Evolutionary conservation across 2,797 vertebrate species (phyloP), one percentile per base, ranked within the genome.

Genomic region (Microtus californicus): DNA sequence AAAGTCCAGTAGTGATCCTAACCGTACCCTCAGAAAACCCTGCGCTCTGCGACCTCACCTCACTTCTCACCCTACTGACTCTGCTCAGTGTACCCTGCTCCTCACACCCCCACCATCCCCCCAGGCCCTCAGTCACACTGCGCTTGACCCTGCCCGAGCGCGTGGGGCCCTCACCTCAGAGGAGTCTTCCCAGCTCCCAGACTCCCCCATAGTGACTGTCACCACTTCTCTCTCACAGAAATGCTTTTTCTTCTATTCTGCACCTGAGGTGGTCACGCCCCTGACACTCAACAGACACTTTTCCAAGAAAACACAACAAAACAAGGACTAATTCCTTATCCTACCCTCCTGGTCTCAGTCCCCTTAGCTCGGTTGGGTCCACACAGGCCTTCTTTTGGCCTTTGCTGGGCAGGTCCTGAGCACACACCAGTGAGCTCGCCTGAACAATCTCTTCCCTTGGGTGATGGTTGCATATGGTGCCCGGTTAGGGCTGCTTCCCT

Each of bases 171-270:
- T 80, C 45, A 56, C 34, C 78, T 65, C 73, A 61, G 51, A 78
- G 73, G 25, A 51, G 19, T 69, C 56, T 87, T 67, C 48, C 65
- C 37, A 17, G 4, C 15, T 29, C 31, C 92, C 0, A 8, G 2
- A 29, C 1, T 10, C 74, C 4, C 7, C 34, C 1, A 0, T n/a
- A 17, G 0, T 10, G 31, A 94, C 67, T 45, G 4, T 3, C 2
- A 34, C 6, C 56, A 27, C 14, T 54, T 81, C 27, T 2, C 9
- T 29, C 69, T 31, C 59, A 48, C n/a, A 17, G 27, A 45, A 19
- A 14, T 12, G 34, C 45, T 29, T 27, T 67, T 10, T 12, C 63
- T n/a, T 25, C 74, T 81, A 23, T 5, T 87, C 10, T 0, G 1
- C 1, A 34, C 59, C 12, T 19, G 48, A 23, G 19, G 14, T 9